Base-by-base conservation (phyloP, 2,113 vertebrate genomes). In the Caranx ignobilis region DNA sequence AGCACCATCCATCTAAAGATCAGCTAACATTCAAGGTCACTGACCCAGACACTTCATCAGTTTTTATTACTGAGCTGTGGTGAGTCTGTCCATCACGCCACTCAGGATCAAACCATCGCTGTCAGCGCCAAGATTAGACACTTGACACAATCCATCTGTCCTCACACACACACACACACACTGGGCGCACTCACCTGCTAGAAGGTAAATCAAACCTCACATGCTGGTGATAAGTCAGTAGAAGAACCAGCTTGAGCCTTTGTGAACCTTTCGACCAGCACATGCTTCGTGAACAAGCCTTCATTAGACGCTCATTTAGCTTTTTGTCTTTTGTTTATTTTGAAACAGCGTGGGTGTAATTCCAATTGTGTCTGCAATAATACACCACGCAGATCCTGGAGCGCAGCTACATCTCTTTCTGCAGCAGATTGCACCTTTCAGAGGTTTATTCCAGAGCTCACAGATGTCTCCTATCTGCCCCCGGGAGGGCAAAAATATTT, bases 141-240 rank as follows among this genome's bases (percentile, higher is more conserved):
- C 41, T n/a, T 76, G 79, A 76, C 66, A 65, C 37, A 66, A 15
- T 68, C 74, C 55, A 39, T 67, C 69, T 83, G 63, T 74, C 47
- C 48, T 13, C 13, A n/a, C 0, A 37, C 18, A 39, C 15, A 34
- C 32, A 75, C 37, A 54, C 47, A 34, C 18, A 5, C 5, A 7
- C 47, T 18, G 47, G 47, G 39, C 6, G 5, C 11, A 39, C 63
- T 39, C 48, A 50, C 31, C 15, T 15, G 2, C 6, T 50, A 18
- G 12, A 77, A 65, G 54, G 21, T 54, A 32, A 16, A 26, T 67
- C 55, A 61, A 37, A 19, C 31, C 59, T 47, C 55, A 67, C 55
- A 43, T 61, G 21, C 11, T 11, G 32, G 12, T 41, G 26, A 11
- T 15, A 21, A 32, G 16, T 31, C 21, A 11, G 59, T 10, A 18